Percentiles rank a stretch among this genome's conserved stretches.
Conservation (phyloP, 1,140 invertebrate species). For the Palaemon carinicauda region DNA sequence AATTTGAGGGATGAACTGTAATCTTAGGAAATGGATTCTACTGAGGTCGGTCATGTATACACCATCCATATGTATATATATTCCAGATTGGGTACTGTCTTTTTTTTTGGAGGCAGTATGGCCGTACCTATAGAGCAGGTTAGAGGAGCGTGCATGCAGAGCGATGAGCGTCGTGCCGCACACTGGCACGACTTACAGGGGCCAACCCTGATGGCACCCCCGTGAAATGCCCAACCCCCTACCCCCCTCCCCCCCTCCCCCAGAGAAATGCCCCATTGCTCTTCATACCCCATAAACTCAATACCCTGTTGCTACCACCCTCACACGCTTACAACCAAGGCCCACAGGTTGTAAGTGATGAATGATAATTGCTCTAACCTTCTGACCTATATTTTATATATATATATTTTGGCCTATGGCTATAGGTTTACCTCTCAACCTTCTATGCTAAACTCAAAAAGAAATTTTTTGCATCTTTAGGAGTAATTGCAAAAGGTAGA, state of each 20-base stretch:
- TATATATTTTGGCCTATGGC: no score
- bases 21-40: no score
- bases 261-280: background rate
- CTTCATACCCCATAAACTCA: background rate
- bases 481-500: no score
- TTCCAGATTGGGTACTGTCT: background rate
- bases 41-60: no score
- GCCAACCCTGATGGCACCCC: slow-evolving; percentile 1
- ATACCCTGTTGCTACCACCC: background rate
- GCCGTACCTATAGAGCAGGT: slow-evolving; percentile 51
- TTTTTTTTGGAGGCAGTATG: background rate
- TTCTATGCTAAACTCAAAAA: no score
- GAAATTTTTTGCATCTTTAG: no score
- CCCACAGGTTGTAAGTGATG: background rate
- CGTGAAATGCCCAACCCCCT: no score
- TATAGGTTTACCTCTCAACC: no score
- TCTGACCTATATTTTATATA: no score
- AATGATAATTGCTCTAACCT: no score
- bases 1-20: no score
- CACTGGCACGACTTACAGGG: slow-evolving; percentile 20
- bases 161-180: slow-evolving; percentile 31
- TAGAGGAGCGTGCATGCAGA: slow-evolving; percentile 46
- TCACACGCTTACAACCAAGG: background rate
- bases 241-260: background rate
- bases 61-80: background rate